Percentiles rank a stretch among this genome's conserved stretches.
Conservation (phyloP, 2,797 vertebrate species). For the Lateolabrax maculatus region DNA sequence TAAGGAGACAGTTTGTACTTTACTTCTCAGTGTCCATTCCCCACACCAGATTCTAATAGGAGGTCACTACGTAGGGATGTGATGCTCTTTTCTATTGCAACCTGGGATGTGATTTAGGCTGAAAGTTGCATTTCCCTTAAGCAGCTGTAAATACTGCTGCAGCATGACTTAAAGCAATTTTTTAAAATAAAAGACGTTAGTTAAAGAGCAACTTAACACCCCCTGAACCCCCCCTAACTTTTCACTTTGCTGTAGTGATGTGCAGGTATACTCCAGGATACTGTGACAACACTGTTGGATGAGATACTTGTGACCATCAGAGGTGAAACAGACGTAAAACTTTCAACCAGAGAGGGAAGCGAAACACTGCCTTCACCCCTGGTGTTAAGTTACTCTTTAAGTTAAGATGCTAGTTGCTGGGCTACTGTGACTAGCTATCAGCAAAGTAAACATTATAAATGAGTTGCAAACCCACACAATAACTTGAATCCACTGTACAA, state of each 20-base stretch:
- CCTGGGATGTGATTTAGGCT: background rate
- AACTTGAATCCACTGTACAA: background rate
- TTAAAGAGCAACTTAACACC: background rate
- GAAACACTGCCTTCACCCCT: no score
- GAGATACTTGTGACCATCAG: background rate
- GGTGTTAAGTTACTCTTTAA: background rate
- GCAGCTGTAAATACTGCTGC: slow-evolving; percentile 2
- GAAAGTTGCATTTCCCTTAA: background rate
- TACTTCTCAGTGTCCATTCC: background rate
- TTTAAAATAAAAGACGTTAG: background rate
- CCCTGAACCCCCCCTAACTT: background rate
- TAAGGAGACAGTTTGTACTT: background rate
- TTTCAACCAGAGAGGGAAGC: background rate
- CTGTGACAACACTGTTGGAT: background rate
- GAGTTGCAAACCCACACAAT: background rate
- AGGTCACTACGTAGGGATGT: background rate
- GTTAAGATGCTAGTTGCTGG: background rate
- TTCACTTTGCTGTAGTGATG: background rate
- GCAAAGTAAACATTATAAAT: slow-evolving; percentile 1
- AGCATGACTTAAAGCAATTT: background rate
- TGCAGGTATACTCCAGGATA: background rate
- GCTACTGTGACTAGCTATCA: background rate
- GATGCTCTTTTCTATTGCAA: background rate
- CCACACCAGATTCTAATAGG: background rate
- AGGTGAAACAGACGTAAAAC: background rate